These are phyloP conservation scores for Meta bourneti DNA, from an alignment of 2,888 invertebrate species.

Conservation along the genomic window DNA sequence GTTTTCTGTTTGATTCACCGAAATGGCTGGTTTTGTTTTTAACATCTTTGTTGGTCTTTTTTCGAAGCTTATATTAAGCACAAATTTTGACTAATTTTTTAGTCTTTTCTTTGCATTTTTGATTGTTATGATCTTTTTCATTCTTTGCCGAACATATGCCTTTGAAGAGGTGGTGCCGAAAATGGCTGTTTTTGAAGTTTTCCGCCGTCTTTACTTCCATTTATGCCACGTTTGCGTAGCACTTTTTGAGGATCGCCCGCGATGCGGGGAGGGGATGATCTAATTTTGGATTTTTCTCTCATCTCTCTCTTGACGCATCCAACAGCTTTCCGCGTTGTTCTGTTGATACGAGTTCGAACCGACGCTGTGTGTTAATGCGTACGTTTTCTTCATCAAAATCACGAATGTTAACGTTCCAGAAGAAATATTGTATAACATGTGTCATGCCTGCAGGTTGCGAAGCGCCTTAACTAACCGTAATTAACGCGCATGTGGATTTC, in stretches of 20 bases:
- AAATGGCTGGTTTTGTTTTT: not conserved
- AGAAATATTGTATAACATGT: not conserved
- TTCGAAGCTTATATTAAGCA: not conserved
- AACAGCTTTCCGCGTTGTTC: conserved; percentile 28
- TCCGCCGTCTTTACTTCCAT: conserved; percentile 7
- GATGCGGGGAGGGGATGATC: conserved; percentile 50
- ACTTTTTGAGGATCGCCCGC: conserved; percentile 28
- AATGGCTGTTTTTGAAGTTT: conserved; percentile 24
- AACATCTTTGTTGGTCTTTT: not conserved
- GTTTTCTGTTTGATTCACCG: not conserved
- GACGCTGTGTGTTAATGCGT: not conserved
- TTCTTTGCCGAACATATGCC: not conserved
- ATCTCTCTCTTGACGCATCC: conserved; percentile 42
- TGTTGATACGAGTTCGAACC: conserved; percentile 6
- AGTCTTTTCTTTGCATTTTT: not conserved
- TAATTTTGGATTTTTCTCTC: conserved; percentile 61
- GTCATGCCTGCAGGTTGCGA: not conserved
- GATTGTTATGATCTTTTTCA: not conserved
- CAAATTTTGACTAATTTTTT: not conserved
- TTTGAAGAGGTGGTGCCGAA: conserved; percentile 18
- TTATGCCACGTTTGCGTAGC: conserved; percentile 47
- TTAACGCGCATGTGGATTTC: not conserved
- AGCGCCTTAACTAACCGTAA: not conserved
- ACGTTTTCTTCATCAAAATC: not conserved
- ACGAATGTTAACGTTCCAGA: not conserved